Evolutionary conservation across 2,113 vertebrate species (phyloP), one percentile per base, ranked within the genome.

Genomic region (Hippotragus niger): DNA sequence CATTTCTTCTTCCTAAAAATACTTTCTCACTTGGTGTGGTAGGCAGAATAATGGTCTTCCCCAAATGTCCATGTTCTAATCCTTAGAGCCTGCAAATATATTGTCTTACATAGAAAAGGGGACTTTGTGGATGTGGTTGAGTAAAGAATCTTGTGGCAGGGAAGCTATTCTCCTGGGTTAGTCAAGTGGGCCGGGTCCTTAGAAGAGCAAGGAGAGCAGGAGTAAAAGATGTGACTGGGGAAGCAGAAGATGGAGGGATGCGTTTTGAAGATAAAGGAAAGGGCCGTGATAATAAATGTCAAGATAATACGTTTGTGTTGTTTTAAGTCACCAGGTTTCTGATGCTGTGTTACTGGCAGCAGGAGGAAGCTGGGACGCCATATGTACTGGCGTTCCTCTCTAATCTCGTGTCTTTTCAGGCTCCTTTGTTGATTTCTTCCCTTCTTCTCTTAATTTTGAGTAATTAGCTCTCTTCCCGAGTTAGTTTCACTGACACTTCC

Each of bases 1-100:
- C 67, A 36, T 95, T 95, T 95, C 50, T 58, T 95, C 43, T 90
- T 88, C 62, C 50, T 91, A 43, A 88, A 89, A 91, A n/a, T 80
- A 80, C 16, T 80, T 90, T 40, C 60, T 85, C 33, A 53, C 50
- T 94, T 83, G 62, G 6, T 83, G 33, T 92, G 29, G 12, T 67
- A 64, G 91, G 36, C 83, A 94, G 45, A 90, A 78, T 84, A 80
- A 53, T 92, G 27, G 29, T 64, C 25, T 9, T 17, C 23, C 10
- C 14, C 33, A 64, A 55, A 47, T 52, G 9, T 64, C 47, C 6
- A 2, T n/a, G 15, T 78, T 14, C 13, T 60, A 40, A 78, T 67
- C 13, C 29, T 29, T 29, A 88, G 60, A 82, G 36, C 62, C 25
- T 58, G 10, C 64, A 84, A 64, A 7, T 83, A 40, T 57, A 8